Percentiles rank a stretch among this genome's conserved stretches.
Evolutionary conservation across 2,113 vertebrate genomes (phyloP).

Genomic region (Sylvilagus bachmani): DNA sequence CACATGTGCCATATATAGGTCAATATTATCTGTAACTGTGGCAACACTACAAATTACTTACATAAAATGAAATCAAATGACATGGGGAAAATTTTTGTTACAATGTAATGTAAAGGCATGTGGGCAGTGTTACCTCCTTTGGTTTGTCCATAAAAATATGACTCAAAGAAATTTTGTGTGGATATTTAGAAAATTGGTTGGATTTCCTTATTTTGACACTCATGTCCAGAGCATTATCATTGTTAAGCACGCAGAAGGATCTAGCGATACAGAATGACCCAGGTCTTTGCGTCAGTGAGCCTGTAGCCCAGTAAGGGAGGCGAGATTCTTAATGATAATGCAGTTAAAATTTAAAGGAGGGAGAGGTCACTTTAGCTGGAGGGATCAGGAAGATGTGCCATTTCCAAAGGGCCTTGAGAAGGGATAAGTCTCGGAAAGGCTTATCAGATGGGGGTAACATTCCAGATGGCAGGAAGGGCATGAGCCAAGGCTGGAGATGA

Average conservation of each 20-base stretch:
- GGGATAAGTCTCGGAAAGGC: slow-evolving; percentile 22
- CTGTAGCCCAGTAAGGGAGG: neutral
- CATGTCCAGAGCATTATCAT: neutral
- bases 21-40: neutral
- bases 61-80: neutral
- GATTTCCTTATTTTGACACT: neutral
- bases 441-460: slow-evolving; percentile 43
- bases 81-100: neutral
- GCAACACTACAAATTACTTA: neutral
- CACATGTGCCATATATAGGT: neutral
- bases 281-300: neutral
- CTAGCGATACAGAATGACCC: neutral
- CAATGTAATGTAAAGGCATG: neutral
- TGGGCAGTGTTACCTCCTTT: neutral
- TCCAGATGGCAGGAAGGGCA: slow-evolving; percentile 31
- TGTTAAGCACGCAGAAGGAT: neutral
- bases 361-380: neutral
- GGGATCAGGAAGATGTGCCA: neutral
- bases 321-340: neutral
- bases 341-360: slow-evolving; percentile 33
- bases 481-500: neutral
- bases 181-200: slow-evolving; percentile 7
- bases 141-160: neutral
- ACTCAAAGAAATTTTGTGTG: slow-evolving; percentile 9
- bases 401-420: slow-evolving; percentile 53